These are phyloP conservation scores for Sesia apiformis DNA, from an alignment of 2,888 invertebrate species.

Conservation along the genomic window DNA sequence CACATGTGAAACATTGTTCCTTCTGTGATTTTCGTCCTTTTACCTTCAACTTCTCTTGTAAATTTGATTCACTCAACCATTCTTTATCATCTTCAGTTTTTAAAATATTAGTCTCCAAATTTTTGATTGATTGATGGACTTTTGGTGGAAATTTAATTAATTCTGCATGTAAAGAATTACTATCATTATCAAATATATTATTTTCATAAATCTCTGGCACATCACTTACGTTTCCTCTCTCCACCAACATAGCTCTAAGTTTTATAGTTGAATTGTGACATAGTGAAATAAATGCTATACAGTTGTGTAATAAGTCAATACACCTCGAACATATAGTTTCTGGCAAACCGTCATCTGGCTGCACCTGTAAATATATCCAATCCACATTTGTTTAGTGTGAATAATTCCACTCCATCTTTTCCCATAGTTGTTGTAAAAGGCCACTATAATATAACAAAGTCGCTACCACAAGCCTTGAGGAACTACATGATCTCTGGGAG, in stretches of 20 bases:
- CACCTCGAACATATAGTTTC: slow-evolving; percentile 44
- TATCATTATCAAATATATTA: slow-evolving; percentile 5
- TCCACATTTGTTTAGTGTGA: background rate
- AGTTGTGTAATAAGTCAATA: slow-evolving; percentile 33
- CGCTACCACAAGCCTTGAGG: background rate
- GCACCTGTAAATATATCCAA: slow-evolving; percentile 26
- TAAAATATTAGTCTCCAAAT: background rate
- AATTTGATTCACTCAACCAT: background rate
- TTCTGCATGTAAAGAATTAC: background rate
- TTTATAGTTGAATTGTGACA: slow-evolving; percentile 43
- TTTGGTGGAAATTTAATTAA: background rate
- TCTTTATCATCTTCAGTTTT: background rate
- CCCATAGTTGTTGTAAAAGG: background rate
- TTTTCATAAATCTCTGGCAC: background rate
- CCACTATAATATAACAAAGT: background rate
- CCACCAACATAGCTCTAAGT: slow-evolving; percentile 19
- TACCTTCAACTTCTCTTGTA: background rate
- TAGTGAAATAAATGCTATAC: slow-evolving; percentile 39
- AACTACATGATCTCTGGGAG: too few relatives aligned
- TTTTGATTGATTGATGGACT: slow-evolving; percentile 7
- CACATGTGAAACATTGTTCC: slow-evolving; percentile 64
- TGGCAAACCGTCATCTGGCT: slow-evolving; percentile 47
- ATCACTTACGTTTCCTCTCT: background rate
- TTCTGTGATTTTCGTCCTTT: slow-evolving; percentile 23
- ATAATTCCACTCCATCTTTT: background rate